phyloP scores from a whole-genome alignment of 2,888 invertebrate genomes.

The Caenorhabditis imperialis region DNA sequence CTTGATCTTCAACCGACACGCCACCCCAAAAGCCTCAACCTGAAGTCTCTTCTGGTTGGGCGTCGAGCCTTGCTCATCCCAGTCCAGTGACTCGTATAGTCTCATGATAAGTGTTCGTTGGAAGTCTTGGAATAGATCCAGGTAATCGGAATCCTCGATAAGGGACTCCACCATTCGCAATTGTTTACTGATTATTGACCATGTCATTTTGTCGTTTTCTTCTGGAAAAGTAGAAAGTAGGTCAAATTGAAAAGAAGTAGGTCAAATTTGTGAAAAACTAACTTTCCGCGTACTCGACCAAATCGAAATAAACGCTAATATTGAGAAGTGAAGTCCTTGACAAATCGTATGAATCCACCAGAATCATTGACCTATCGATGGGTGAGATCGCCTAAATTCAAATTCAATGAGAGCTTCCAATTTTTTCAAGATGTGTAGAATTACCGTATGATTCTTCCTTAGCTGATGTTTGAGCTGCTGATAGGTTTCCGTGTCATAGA shows the following conservation, averaged over 20 bases:
- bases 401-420: background rate
- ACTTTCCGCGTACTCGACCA: slow-evolving; percentile 68
- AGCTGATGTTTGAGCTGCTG: slow-evolving; percentile 57
- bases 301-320: slow-evolving; percentile 63
- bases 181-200: slow-evolving; percentile 66
- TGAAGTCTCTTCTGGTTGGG: slow-evolving; percentile 51
- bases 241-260: background rate
- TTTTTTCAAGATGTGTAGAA: background rate
- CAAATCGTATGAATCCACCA: slow-evolving; percentile 71
- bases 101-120: slow-evolving; percentile 63
- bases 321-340: slow-evolving; percentile 61
- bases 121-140: slow-evolving; percentile 65
- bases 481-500: slow-evolving; percentile 64
- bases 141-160: slow-evolving; percentile 62
- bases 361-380: slow-evolving; percentile 66
- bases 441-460: slow-evolving; percentile 56
- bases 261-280: too few species aligned
- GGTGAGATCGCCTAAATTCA: slow-evolving; percentile 56
- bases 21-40: slow-evolving; percentile 60
- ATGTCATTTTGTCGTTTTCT: slow-evolving; percentile 68
- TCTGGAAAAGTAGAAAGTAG: slow-evolving; percentile 39
- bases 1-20: slow-evolving; percentile 62
- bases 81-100: slow-evolving; percentile 65
- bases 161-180: slow-evolving; percentile 63
- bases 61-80: slow-evolving; percentile 56